Evolutionary conservation across 1,140 invertebrate genomes (phyloP).

Genomic region (Saxidomus purpurata): DNA sequence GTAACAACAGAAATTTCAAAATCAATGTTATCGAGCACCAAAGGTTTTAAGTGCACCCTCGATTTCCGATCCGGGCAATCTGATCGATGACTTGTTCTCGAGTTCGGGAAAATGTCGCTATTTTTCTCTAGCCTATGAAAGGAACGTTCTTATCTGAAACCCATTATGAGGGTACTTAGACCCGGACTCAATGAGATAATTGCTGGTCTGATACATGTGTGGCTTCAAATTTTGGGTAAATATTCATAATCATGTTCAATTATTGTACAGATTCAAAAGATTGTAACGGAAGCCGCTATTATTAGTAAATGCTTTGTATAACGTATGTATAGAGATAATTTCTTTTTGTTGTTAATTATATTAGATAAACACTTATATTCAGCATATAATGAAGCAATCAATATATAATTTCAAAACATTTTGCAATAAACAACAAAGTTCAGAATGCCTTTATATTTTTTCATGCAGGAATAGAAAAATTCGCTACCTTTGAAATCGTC

Average conservation of each 20-base stretch:
- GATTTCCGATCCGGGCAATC: constrained; percentile 42
- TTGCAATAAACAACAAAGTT: too few relatives aligned
- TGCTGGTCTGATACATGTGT: neutral
- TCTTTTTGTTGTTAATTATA: neutral
- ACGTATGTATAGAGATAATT: constrained; percentile 10
- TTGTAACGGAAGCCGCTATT: constrained; percentile 6
- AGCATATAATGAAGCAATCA: neutral
- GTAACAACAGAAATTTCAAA: constrained; percentile 67
- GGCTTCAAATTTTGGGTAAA: constrained; percentile 38
- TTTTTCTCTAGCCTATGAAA: constrained; percentile 25
- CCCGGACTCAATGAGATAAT: constrained; percentile 28
- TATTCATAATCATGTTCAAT: constrained; percentile 26
- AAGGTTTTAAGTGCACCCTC: constrained; percentile 53
- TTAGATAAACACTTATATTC: neutral
- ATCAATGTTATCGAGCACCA: constrained; percentile 58
- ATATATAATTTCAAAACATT: too few relatives aligned
- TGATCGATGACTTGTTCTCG: constrained; percentile 57
- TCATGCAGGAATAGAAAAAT: too few relatives aligned
- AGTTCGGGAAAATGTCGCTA: constrained; percentile 40
- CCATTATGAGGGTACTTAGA: constrained; percentile 34
- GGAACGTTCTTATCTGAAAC: constrained; percentile 45
- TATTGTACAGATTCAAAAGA: constrained; percentile 14
- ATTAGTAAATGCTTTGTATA: constrained; percentile 46
- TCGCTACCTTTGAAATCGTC: too few relatives aligned
- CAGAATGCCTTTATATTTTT: too few relatives aligned